Evolutionary conservation across 2,797 vertebrate species (phyloP), one percentile per base, ranked within the genome.

Genomic region (Bradypus variegatus): DNA sequence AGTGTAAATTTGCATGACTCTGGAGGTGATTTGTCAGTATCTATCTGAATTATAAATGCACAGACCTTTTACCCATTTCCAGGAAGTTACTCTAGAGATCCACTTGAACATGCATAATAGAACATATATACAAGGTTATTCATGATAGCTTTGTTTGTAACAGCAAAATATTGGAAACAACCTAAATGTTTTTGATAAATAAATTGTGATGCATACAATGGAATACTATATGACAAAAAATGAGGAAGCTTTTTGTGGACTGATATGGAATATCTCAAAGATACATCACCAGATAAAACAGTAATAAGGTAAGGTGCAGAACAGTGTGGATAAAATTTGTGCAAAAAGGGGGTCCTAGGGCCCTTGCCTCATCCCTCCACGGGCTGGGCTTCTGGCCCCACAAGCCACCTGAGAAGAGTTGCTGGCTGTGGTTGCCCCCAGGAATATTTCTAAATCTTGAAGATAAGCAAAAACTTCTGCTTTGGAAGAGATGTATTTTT

Each of bases 221-320:
- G 53, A 73, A 86, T 38, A n/a, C 23, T 69, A 21, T 31, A 50
- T 75, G 27, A 29, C 64, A 89, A 80, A 67, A 33, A 83, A 79
- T 62, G 62, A 90, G 86, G 64, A 89, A 89, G 69, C 13, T 58
- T 64, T 93, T 93, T 85, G 48, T 85, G 92, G 58, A 77, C 14
- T 48, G 67, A 48, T 72, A 50, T 18, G n/a, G 72, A 86, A 64
- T 55, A 88, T 55, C 58, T 78, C 75, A 93, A 93, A 91, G 89
- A 91, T 70, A 83, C 14, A 69, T 81, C 81, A 84, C 69, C 88
- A 91, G 93, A 31, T 76, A 79, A 87, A 90, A 73, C 38, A 81
- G 77, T 50, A 58, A 86, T 36, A 88, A 78, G 91, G 33, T 27
- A 91, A 77, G 41, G 38, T 18, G 36, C 29, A 73, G 36, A 67